Base-by-base conservation (phyloP, 2,888 invertebrate genomes). In the Auanema freiburgensis region DNA sequence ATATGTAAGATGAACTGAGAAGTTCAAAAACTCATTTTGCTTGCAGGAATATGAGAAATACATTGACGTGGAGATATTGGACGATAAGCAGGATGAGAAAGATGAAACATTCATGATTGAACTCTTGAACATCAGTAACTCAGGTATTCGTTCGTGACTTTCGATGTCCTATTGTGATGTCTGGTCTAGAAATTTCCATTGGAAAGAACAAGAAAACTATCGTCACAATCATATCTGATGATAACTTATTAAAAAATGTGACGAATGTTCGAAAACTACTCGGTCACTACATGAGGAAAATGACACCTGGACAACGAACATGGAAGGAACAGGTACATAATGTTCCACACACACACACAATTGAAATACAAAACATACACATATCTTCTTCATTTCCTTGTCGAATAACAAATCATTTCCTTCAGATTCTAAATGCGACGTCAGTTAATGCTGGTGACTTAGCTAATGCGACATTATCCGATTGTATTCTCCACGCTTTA, bases 361-460 rank as follows among this genome's bases (percentile, higher is more conserved):
- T n/a, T n/a, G n/a, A n/a, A n/a, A n/a, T n/a, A n/a, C n/a, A n/a
- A n/a, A n/a, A n/a, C 16, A 5, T 10, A 3, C 5, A 46, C 46
- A 10, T 5, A n/a, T 16, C 46, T 10, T 10, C 10, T 10, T 46
- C 46, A 16, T 16, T 16, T 46, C 18, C 5, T 44, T n/a, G 16
- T 14, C 14, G 16, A 2, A 10, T 42, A 24, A 46, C 10, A 33
- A 50, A 16, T 42, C n/a, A 50, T 4, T 5, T 51, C 0, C 41
- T 44, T 60, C 88, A 88, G 81, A 86, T 88, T 69, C 83, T 86
- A 58, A 86, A 87, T 57, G 88, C 88, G 3, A 83, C 85, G 84
- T 88, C 87, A 54, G 88, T 88, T 12, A 88, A 88, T 70, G 88
- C 88, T 1, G 88, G 88, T 2, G 88, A 88, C 73, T 68, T 88